phyloP scores from a whole-genome alignment of 2,113 vertebrate genomes.

The Alaudala cheleensis region DNA sequence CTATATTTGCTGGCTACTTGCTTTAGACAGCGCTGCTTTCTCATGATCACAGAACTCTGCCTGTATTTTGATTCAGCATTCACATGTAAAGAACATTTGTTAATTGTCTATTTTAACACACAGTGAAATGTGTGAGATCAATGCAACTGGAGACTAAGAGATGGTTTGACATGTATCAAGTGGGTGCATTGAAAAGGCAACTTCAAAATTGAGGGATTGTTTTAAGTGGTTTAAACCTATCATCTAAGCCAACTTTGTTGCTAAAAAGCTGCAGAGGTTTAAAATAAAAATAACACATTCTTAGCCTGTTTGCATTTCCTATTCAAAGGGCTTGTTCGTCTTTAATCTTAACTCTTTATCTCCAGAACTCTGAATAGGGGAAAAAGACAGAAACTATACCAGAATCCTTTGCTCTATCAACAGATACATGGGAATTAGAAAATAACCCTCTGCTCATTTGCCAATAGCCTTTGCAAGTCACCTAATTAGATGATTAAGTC shows the following conservation, averaged over 20 bases:
- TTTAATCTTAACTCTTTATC: conserved; percentile 73
- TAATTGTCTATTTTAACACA: not conserved
- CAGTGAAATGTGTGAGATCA: not conserved
- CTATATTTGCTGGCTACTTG: not conserved
- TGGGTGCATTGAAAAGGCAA: conserved; percentile 19
- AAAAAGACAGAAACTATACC: conserved; percentile 52
- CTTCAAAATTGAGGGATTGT: conserved; percentile 42
- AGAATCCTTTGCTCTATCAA: conserved; percentile 69
- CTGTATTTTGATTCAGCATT: not conserved
- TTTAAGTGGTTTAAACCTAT: conserved; percentile 61
- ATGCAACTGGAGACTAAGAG: not conserved
- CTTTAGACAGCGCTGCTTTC: not conserved
- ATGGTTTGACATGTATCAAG: not conserved
- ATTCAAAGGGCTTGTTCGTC: conserved; percentile 58
- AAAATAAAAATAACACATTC: conserved; percentile 51
- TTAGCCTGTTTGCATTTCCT: conserved; percentile 57
- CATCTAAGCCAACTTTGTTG: conserved; percentile 30
- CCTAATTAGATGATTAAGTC: conserved; percentile 97
- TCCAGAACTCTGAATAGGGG: conserved; percentile 38
- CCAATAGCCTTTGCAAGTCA: conserved; percentile 82
- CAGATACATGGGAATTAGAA: conserved; percentile 78
- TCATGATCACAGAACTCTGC: not conserved
- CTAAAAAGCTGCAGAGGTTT: conserved; percentile 58
- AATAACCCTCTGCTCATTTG: conserved; percentile 79
- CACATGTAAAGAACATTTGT: not conserved